Base-by-base conservation (phyloP, 2,888 invertebrate genomes). In the Prosopocoilus inquinatus region DNA sequence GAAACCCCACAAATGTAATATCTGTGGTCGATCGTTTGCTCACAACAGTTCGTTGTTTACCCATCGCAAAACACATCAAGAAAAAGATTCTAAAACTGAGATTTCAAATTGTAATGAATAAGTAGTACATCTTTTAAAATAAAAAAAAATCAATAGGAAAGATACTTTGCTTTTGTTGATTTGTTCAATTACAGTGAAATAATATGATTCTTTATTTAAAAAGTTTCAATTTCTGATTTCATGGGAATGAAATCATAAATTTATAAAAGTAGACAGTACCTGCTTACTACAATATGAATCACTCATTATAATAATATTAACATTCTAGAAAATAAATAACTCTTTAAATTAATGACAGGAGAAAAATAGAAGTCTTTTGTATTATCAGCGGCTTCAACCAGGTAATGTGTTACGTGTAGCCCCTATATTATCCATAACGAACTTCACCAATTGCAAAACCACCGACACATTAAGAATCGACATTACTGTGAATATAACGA, bases 391-490 rank as follows among this genome's bases (percentile, higher is more conserved):
- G 20, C 20, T 5, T 28, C 20, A 28, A 28, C 20, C 20, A 3
- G 20, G 20, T 28, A 28, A 28, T 28, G 20, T 28, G 7, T 28
- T 28, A 28, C 7, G 20, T 28, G 20, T 7, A 28, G 20, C 20
- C 7, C 20, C 5, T 7, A 28, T 28, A 5, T 28, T 28, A 28
- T 28, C 20, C 20, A 28, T 28, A 3, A 28, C 20, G 20, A 28
- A 58, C 50, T 28, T 52, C 35, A 54, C 58, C 39, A 35, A 54
- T 32, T 53, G 45, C 1, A 38, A 28, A 11, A 51, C 43, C 2
- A 56, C 47, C 3, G 55, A 50, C 9, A 48, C 55, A 13, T 74
- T 74, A 55, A 74, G 70, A 9, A 68, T 16, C n/a, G 71, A 69
- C 20, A 71, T 54, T 38, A 68, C 51, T 15, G 61, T 46, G 13